Conservation (phyloP, 1,140 invertebrate genomes). For the Drosophila sproati region DNA sequence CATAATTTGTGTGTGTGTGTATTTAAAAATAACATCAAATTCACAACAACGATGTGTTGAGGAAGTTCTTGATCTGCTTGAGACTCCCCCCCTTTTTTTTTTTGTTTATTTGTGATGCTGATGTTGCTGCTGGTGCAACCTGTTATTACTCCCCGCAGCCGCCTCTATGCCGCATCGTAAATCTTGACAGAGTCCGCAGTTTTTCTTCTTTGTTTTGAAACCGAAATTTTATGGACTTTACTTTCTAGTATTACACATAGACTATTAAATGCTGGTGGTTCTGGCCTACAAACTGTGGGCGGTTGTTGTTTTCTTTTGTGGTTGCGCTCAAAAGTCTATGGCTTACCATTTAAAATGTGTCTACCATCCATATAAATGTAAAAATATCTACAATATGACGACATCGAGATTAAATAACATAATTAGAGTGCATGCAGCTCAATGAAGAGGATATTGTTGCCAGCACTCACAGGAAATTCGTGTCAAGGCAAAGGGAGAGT, state of each 20-base stretch:
- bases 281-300: slow-evolving; percentile 61
- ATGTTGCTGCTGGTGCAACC: slow-evolving; percentile 56
- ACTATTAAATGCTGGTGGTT: slow-evolving; percentile 57
- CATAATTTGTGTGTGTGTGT: slow-evolving; percentile 42
- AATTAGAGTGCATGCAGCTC: slow-evolving; percentile 32
- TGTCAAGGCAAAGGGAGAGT: slow-evolving; percentile 60
- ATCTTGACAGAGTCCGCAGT: slow-evolving; percentile 45
- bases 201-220: slow-evolving; percentile 48
- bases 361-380: slow-evolving; percentile 27
- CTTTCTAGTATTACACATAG: slow-evolving; percentile 66
- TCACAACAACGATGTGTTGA: slow-evolving; percentile 44
- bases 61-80: slow-evolving; percentile 49
- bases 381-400: slow-evolving; percentile 54
- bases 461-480: slow-evolving; percentile 17
- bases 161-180: slow-evolving; percentile 36
- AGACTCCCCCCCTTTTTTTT: slow-evolving; percentile 11
- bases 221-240: slow-evolving; percentile 60
- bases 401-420: slow-evolving; percentile 48
- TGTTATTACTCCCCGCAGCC: slow-evolving; percentile 35
- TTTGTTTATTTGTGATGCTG: slow-evolving; percentile 67
- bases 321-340: slow-evolving; percentile 45
- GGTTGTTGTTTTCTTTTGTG: slow-evolving; percentile 71
- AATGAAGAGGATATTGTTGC: slow-evolving; percentile 53
- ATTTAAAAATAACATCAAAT: slow-evolving; percentile 69
- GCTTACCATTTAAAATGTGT: slow-evolving; percentile 26